phyloP scores from a whole-genome alignment of 2,113 vertebrate species.

The Mus musculus region GRCm39 chr14:24476501-24477000 shows the following conservation, averaged over 20 bases:
- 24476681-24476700: neutral
- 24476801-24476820: neutral
- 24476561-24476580: neutral
- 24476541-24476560: neutral
- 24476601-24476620: neutral
- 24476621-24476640: neutral
- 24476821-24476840: neutral
- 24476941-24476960: too few relatives aligned
- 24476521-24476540: neutral
- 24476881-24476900: too few relatives aligned
- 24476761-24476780: neutral
- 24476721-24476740: neutral
- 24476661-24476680: neutral
- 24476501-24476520: neutral
- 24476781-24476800: neutral
- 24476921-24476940: too few relatives aligned
- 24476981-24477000: neutral
- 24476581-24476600: neutral
- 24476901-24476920: too few relatives aligned
- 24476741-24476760: neutral
- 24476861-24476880: neutral
- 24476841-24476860: neutral
- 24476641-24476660: neutral
- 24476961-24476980: too few relatives aligned
- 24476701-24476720: neutral